Conservation (phyloP, 2,888 invertebrate genomes). For the Myopa tessellatipennis region DNA sequence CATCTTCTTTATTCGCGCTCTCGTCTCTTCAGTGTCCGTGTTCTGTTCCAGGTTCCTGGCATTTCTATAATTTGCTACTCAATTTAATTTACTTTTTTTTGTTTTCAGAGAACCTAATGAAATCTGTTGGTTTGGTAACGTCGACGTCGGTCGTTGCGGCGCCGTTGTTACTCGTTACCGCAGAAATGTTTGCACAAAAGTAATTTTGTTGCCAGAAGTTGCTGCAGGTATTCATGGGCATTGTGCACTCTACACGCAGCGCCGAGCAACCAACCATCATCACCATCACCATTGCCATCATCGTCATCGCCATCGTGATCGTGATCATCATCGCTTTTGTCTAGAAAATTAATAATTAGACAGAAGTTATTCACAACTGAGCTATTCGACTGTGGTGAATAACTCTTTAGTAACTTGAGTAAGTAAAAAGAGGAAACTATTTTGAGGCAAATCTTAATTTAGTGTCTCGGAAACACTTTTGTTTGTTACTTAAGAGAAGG, state of each 20-base stretch:
- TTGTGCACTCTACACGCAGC: not conserved
- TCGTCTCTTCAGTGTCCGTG: not conserved
- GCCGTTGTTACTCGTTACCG: not conserved
- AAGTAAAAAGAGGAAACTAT: not conserved
- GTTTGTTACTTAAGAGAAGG: not conserved
- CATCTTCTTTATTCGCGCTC: not conserved
- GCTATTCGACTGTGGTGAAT: conserved; percentile 18
- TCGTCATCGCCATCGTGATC: not conserved
- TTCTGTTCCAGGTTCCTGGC: not conserved
- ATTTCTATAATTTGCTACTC: not conserved
- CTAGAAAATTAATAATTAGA: conserved; percentile 28
- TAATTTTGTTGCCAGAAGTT: not conserved
- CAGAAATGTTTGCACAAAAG: conserved; percentile 5
- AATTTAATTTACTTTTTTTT: not conserved
- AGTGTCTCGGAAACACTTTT: not conserved
- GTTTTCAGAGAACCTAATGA: not conserved
- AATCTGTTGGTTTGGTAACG: not conserved
- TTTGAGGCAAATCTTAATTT: not conserved
- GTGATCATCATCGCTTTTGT: not conserved
- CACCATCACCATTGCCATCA: not conserved
- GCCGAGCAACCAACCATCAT: not conserved
- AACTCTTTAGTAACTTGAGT: not conserved
- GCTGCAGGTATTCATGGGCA: not conserved
- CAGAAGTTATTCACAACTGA: conserved; percentile 20
- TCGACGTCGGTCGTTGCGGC: not conserved